Evolutionary conservation across 92 coral and sea anemone genomes (phyloP).

Genomic region (Epizoanthus stellaris): DNA sequence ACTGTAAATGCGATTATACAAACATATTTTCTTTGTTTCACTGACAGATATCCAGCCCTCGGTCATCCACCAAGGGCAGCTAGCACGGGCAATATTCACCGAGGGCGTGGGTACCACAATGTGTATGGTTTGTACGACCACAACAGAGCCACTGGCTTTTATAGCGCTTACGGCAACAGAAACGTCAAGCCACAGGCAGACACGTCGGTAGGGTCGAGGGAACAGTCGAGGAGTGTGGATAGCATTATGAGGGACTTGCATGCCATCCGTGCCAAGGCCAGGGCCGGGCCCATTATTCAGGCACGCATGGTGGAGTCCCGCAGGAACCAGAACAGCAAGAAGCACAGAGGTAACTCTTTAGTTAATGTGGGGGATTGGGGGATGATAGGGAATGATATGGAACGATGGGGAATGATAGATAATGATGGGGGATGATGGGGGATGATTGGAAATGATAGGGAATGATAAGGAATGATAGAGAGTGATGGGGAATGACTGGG

Average conservation of each 20-base stretch:
- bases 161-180: background rate
- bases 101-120: slow-evolving; percentile 30
- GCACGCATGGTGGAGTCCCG: slow-evolving; percentile 42
- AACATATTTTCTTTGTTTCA: background rate
- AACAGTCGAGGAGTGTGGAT: slow-evolving; percentile 22
- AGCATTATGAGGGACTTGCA: slow-evolving; percentile 38
- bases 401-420: too few species aligned
- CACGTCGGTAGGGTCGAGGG: background rate
- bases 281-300: background rate
- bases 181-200: background rate
- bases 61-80: slow-evolving; percentile 25
- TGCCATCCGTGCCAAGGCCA: slow-evolving; percentile 20
- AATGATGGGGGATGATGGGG: too few species aligned
- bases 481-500: too few species aligned
- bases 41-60: slow-evolving; percentile 20
- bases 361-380: background rate
- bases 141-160: slow-evolving; percentile 19
- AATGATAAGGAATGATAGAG: too few species aligned
- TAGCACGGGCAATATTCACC: slow-evolving; percentile 37
- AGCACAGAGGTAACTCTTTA: background rate
- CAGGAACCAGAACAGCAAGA: background rate
- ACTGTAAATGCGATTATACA: too few species aligned
- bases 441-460: too few species aligned
- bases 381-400: too few species aligned
- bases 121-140: slow-evolving; percentile 37